Base-by-base conservation (phyloP, 2,888 invertebrate species). In the Cryptophagus acutangulus region DNA sequence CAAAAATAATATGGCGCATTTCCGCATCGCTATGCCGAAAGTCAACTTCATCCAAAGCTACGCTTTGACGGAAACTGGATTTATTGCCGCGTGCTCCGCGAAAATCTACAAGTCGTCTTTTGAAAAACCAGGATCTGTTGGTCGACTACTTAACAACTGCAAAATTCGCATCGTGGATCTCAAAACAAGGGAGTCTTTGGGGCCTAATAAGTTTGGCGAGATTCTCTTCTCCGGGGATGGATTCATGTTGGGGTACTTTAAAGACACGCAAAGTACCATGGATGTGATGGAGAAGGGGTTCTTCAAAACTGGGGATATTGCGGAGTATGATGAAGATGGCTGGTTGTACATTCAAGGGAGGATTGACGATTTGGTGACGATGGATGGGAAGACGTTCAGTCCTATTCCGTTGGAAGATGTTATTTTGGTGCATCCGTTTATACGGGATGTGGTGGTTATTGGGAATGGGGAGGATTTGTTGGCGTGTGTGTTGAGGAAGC, bases 211-310 rank as follows among this genome's bases (percentile, higher is more conserved):
- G 36, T 58, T 54, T 46, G 66, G 66, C 1, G 64, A 66, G 42
- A 24, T 66, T 3, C 49, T 57, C 16, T 58, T 59, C 26, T 41
- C 47, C 10, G 59, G 61, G 8, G 59, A 61, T 18, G 57, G 59
- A 26, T 16, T 61, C 3, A 63, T 65, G 63, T 41, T 62, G 14
- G 63, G 65, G 64, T 65, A 65, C 45, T 64, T 58, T 25, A 63
- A 60, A 38, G 57, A 62, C 37, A 45, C 39, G 3, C 35, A 40
- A 2, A 38, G 30, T 3, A 62, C 60, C 0, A 36, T 51, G 16
- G 43, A 40, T 1, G 25, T 46, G 2, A 42, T 59, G 33, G 51
- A 55, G 20, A 59, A 49, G 15, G 58, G 59, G 1, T 66, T 49
- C 37, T 59, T 62, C 33, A 62, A 52, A 55, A 65, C 66, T 1